A percentile compares a stretch with the other conserved stretches of the same genome.
phyloP scores from a whole-genome alignment of 2,888 invertebrate species.

The Trissoscelio sp. region DNA sequence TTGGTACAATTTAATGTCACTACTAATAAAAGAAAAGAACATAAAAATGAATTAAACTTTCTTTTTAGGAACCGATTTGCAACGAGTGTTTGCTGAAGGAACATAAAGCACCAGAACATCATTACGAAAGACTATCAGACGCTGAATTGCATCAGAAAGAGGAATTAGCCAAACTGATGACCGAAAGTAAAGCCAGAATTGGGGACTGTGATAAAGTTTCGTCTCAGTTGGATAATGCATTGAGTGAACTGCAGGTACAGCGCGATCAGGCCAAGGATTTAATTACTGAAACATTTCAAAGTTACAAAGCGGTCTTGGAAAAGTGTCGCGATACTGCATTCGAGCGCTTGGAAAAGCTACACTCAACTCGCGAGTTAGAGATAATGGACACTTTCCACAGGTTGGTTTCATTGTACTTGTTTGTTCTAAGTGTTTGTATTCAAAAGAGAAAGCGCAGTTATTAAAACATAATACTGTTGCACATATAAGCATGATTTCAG shows the following conservation, averaged over 20 bases:
- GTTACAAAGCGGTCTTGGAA: constrained; percentile 92
- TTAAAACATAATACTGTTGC: neutral
- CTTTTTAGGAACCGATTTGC: constrained; percentile 91
- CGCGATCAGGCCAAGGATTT: constrained; percentile 93
- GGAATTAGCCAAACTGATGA: constrained; percentile 90
- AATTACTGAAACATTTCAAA: constrained; percentile 91
- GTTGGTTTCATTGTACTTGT: constrained; percentile 70
- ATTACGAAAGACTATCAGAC: constrained; percentile 91
- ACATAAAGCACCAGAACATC: constrained; percentile 92
- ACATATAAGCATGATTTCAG: neutral
- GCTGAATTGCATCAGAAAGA: constrained; percentile 91
- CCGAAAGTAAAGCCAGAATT: constrained; percentile 90
- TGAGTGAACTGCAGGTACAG: constrained; percentile 94
- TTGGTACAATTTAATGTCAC: no score
- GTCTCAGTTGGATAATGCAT: constrained; percentile 89
- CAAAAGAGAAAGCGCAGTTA: constrained; percentile 2
- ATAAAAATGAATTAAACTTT: neutral
- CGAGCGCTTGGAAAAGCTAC: constrained; percentile 89
- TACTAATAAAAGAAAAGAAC: no score
- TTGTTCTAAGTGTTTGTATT: neutral
- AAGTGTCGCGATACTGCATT: constrained; percentile 91
- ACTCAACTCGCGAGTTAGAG: constrained; percentile 93
- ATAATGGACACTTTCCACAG: constrained; percentile 94
- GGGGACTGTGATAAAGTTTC: constrained; percentile 91
- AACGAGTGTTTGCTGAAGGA: constrained; percentile 93